Evolutionary conservation across 2,113 vertebrate species (phyloP), one percentile per base, ranked within the genome.

Genomic region (Propithecus coquereli): DNA sequence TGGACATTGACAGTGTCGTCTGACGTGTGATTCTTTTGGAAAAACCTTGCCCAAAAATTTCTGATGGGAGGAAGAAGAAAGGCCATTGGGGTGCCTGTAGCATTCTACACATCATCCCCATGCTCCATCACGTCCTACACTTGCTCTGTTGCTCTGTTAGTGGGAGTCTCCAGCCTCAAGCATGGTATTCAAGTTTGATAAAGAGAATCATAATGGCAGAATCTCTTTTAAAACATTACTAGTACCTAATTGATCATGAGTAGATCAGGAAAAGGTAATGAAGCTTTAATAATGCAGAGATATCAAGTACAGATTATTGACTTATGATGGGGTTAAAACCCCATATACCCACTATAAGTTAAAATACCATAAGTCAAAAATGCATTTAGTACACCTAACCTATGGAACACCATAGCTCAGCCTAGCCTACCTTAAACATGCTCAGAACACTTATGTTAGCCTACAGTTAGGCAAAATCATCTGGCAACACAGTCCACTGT

Each of bases 41-140:
- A 87, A 70, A 66, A 90, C n/a, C 0, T 17, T 5, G 11, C 54
- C 17, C 23, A 45, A 74, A 63, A 22, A 20, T 95, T 90, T 85
- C 30, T 61, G 10, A 13, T 63, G n/a, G 34, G 9, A 88, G 37
- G 30, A 40, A 82, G 18, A 32, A 22, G 40, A 73, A 94, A 79
- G 27, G 22, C 50, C 34, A 23, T 27, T 23, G 87, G 18, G 25
- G 30, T 23, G 8, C 16, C 45, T 52, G 8, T 1, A 20, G 23
- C 22, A 43, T 61, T 52, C 5, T 32, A 2, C 13, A 5, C 23
- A 14, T 63, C 40, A 16, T 27, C 12, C 8, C 5, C 20, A 23
- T 27, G 2, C 10, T 76, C 43, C 17, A 1, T n/a, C 27, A 20
- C 10, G 18, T 27, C 61, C 30, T 86, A 1, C 0, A 7, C 3